These are phyloP conservation scores for Lobophora halterata DNA, from an alignment of 2,888 invertebrate genomes.

Conservation along the genomic window DNA sequence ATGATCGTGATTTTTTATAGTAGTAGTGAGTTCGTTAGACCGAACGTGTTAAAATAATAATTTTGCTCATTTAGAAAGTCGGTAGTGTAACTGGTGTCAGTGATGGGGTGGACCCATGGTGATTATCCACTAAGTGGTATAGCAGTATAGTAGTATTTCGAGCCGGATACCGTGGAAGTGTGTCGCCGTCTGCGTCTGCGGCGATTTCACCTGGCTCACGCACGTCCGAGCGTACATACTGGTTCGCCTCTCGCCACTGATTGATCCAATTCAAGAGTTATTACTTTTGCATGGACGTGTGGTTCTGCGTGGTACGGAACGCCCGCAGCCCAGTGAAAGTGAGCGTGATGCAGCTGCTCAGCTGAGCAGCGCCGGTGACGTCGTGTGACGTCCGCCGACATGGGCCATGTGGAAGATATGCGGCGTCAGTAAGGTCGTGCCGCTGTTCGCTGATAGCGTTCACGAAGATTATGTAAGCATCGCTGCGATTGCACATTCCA, in stretches of 20 bases:
- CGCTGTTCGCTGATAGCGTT: slow-evolving; percentile 59
- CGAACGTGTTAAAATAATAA: slow-evolving; percentile 22
- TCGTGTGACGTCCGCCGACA: slow-evolving; percentile 62
- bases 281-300: slow-evolving; percentile 53
- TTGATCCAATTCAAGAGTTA: slow-evolving; percentile 58
- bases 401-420: slow-evolving; percentile 79
- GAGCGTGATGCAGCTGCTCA: slow-evolving; percentile 62
- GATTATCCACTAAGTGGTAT: slow-evolving; percentile 35
- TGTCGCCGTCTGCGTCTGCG: slow-evolving; percentile 52
- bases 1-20: too few relatives aligned
- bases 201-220: slow-evolving; percentile 76
- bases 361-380: slow-evolving; percentile 65
- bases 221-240: slow-evolving; percentile 60
- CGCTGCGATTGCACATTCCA: slow-evolving; percentile 30
- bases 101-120: slow-evolving; percentile 35
- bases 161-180: slow-evolving; percentile 65
- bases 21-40: slow-evolving; percentile 43
- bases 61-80: slow-evolving; percentile 8
- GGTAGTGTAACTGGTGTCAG: slow-evolving; percentile 24
- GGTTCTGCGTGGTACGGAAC: slow-evolving; percentile 31
- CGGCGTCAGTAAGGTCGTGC: slow-evolving; percentile 74
- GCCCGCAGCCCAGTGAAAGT: slow-evolving; percentile 62
- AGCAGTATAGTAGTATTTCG: slow-evolving; percentile 31
- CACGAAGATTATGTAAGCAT: slow-evolving; percentile 72
- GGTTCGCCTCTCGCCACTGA: slow-evolving; percentile 48